Base-by-base conservation (phyloP, 2,888 invertebrate genomes). In the Peribatodes rhomboidaria region DNA sequence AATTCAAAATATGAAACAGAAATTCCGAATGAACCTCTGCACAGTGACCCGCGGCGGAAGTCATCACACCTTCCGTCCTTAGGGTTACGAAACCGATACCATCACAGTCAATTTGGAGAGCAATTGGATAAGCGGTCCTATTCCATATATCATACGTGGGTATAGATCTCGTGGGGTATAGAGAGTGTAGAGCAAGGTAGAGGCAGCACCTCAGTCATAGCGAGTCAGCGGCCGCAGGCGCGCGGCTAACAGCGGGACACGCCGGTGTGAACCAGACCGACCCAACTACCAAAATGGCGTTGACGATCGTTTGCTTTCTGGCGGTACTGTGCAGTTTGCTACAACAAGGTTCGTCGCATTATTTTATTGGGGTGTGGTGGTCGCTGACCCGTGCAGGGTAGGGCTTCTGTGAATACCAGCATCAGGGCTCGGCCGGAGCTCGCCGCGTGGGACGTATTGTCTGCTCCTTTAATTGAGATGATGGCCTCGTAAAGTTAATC, bases 271-370 rank as follows among this genome's bases (percentile, higher is more conserved):
- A 75, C 83, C 69, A 66, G 72, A 31, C 22, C 10, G 0, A 22
- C 27, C 61, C 68, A 35, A 61, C 49, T 9, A 37, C 37, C 77
- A 87, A 82, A 70, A 91, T 92, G 90, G 88, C 87, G 70, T 65
- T 81, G 31, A 76, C 75, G 61, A 61, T 81, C 42, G 68, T 89
- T 79, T 89, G 86, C 84, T 80, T 90, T 85, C 82, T 92, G 86
- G 91, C 87, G 85, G 88, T 89, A 73, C 71, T 89, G 68, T 89
- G 89, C 87, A 89, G 91, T 87, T 87, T 92, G 73, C 82, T 92
- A 53, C 90, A 92, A 62, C 86, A 90, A 92, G 92, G 92, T 92
- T 84, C 77, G 90, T 88, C 74, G 41, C 68, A 73, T 73, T 53
- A 70, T 71, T 73, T 72, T 70, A 9, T 71, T 56, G 42, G 41